Base-by-base conservation (phyloP, 2,888 invertebrate genomes). In the Neelides folsomi region DNA sequence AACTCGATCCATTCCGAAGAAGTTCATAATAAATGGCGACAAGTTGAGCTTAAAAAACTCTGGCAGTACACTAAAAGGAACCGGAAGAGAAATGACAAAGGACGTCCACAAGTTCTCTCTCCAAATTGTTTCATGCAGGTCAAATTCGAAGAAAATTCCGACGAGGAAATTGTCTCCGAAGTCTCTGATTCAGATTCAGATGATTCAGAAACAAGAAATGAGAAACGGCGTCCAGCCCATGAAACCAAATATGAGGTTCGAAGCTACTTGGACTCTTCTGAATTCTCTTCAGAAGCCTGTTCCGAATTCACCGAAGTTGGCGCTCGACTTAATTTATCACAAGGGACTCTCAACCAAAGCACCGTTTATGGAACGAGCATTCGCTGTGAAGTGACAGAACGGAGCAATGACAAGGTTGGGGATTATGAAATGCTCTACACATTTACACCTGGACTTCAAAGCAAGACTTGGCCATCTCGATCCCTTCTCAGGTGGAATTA, bases 261-360 rank as follows among this genome's bases (percentile, higher is more conserved):
- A 58, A 71, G 75, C 41, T 81, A 77, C 65, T 70, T 84, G 0
- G 80, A 78, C 65, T 84, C 84, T 0, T 54, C 52, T 8, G 51
- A 55, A 39, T 49, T 63, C 19, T 56, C 59, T 1, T 53, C 57
- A 16, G 48, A 57, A 16, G 55, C 53, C 16, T 58, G 59, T 37
- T 52, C 58, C 1, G 63, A 63, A 46, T 63, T 63, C 47, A 51
- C 54, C 9, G 39, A 51, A 12, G 38, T 61, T 27, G 63, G 52
- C 9, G 37, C 42, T 5, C 45, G 43, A 41, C 20, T 57, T 1
- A 54, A 52, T n/a, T 46, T 63, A 12, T 38, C 51, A 8, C n/a
- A 20, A 1, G 19, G 10, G 9, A 42, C 49, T 8, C 35, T 60
- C 7, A 9, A 37, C 1, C 36, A 51, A 10, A 60, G 55, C 15